Conservation (phyloP, 2,113 vertebrate genomes). For the Elaphurus davidianus region DNA sequence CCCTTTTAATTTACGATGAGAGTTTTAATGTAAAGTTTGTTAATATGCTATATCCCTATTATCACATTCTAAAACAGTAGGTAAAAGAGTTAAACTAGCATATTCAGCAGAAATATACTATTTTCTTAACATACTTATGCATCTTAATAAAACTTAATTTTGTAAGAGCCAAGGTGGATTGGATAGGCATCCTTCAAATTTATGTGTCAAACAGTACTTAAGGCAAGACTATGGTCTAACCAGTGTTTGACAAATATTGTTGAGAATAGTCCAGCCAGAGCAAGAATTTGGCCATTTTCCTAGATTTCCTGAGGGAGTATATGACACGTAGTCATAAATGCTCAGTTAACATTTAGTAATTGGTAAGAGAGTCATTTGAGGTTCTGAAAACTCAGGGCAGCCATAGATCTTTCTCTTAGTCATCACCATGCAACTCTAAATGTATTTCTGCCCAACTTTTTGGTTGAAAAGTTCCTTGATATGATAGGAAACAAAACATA, state of each 20-base stretch:
- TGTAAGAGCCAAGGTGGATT: background rate
- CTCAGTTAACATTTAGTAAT: background rate
- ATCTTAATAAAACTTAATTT: conserved; percentile 23
- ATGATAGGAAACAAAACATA: background rate
- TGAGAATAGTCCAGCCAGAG: background rate
- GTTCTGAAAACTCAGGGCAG: background rate
- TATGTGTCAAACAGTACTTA: background rate
- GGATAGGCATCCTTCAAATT: background rate
- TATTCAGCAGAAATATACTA: background rate
- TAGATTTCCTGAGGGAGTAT: background rate
- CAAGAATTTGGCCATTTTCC: conserved; percentile 13
- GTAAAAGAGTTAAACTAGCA: background rate
- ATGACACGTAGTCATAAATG: background rate
- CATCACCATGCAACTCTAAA: background rate
- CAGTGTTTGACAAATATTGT: background rate
- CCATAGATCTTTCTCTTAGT: background rate
- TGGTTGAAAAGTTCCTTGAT: background rate
- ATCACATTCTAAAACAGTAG: background rate
- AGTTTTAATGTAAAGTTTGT: background rate
- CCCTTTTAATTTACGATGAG: background rate
- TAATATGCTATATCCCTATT: background rate
- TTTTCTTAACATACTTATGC: background rate
- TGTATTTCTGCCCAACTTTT: background rate
- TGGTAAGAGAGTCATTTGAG: background rate
- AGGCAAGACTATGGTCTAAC: conserved; percentile 10